Percentiles rank a stretch among this genome's conserved stretches.
Evolutionary conservation across 2,888 invertebrate species (phyloP).

Genomic region (Eupelmus urozonus): DNA sequence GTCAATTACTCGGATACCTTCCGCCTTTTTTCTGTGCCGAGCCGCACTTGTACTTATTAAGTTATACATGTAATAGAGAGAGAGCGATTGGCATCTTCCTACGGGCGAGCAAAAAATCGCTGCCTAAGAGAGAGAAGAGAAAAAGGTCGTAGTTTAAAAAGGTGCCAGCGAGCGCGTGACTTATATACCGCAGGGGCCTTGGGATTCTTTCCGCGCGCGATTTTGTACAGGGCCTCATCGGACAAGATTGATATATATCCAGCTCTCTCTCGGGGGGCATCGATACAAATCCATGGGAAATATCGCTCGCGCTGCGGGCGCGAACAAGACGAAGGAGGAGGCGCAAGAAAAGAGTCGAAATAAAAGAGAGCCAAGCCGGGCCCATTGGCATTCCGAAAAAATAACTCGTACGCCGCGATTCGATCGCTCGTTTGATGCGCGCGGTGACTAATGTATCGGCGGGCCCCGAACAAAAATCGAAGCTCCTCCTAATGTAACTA

Average conservation of each 20-base stretch:
- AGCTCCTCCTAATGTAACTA: constrained; percentile 1
- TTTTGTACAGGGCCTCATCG: background rate
- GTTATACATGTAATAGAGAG: too few species aligned
- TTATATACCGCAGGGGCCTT: background rate
- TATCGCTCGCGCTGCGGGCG: background rate
- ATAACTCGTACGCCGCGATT: constrained; percentile 20
- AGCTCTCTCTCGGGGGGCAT: background rate
- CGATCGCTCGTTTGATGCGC: background rate
- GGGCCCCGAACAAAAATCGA: constrained; percentile 31
- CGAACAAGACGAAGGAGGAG: background rate
- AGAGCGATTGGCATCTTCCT: too few species aligned
- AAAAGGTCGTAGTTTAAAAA: background rate
- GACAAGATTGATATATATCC: constrained; percentile 38
- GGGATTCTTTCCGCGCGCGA: constrained; percentile 3
- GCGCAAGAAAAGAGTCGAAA: background rate
- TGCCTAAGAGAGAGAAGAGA: background rate
- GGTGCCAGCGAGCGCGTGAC: background rate
- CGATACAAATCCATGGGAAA: constrained; percentile 34
- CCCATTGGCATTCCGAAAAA: constrained; percentile 25
- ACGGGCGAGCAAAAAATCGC: background rate
- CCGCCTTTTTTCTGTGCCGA: background rate
- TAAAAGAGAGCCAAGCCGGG: background rate
- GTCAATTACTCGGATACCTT: background rate
- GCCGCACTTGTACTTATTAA: background rate
- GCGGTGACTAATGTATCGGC: constrained; percentile 39